phyloP scores from a whole-genome alignment of 2,797 vertebrate genomes.

The Rhinophrynus dorsalis region DNA sequence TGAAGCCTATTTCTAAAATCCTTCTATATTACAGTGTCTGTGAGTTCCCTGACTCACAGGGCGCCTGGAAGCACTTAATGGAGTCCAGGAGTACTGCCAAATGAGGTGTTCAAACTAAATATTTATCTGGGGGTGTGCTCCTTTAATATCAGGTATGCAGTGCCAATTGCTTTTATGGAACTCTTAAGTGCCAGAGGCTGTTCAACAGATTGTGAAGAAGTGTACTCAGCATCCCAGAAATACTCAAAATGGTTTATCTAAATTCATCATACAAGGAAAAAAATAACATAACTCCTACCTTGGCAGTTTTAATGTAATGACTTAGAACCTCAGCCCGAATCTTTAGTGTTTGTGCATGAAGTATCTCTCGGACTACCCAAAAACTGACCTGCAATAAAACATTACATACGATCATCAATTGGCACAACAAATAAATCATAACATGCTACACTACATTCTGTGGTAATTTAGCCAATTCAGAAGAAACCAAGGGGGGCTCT shows the following conservation, averaged over 20 bases:
- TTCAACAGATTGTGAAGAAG: slow-evolving; percentile 1
- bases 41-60: slow-evolving; percentile 8
- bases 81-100: slow-evolving; percentile 45
- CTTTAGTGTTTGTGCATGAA: slow-evolving; percentile 96
- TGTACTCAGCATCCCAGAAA: too few species aligned
- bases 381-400: slow-evolving; percentile 86
- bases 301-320: slow-evolving; percentile 97
- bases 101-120: slow-evolving; percentile 38
- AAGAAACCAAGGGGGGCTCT: background rate
- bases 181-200: background rate
- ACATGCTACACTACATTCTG: too few species aligned
- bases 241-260: too few species aligned
- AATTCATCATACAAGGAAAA: background rate
- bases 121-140: slow-evolving; percentile 30
- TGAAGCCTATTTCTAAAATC: background rate
- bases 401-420: background rate
- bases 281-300: slow-evolving; percentile 74
- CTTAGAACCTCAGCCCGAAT: slow-evolving; percentile 97
- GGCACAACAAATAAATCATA: background rate
- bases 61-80: slow-evolving; percentile 30
- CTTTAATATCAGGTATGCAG: background rate
- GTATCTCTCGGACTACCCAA: slow-evolving; percentile 98
- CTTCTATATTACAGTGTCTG: background rate
- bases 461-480: slow-evolving; percentile 5
- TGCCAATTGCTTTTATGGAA: background rate